A percentile compares a stretch with the other conserved stretches of the same genome.
Evolutionary conservation across 2,113 vertebrate species (phyloP).

Genomic region (Serilophus lunatus): DNA sequence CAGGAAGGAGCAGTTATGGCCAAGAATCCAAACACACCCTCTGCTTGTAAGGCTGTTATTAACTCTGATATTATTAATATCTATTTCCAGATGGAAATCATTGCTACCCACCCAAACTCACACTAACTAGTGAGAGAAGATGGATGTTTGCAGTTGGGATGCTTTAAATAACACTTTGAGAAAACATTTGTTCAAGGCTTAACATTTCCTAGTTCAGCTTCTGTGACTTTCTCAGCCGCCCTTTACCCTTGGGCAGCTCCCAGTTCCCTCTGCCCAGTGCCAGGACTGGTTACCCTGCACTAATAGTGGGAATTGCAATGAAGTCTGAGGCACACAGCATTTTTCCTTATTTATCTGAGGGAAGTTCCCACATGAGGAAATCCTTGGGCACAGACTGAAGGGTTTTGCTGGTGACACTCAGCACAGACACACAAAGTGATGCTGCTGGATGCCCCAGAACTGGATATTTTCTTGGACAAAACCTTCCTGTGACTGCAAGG

Average conservation of each 20-base stretch:
- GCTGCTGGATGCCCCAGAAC: not conserved
- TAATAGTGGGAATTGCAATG: rapidly evolving
- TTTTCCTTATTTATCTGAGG: not conserved
- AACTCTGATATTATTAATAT: too few species aligned
- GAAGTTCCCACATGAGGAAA: not conserved
- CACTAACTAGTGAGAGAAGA: not conserved
- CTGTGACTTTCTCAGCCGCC: not conserved
- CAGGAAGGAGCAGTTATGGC: not conserved
- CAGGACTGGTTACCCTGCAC: not conserved
- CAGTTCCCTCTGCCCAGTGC: not conserved
- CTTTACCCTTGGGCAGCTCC: not conserved
- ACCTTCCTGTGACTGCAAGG: not conserved
- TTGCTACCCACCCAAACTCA: not conserved
- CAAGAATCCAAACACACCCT: not conserved
- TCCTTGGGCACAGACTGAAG: not conserved
- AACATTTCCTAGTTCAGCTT: not conserved
- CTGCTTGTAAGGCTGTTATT: not conserved
- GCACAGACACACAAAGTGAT: rapidly evolving
- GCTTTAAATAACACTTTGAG: not conserved
- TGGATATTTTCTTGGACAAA: not conserved
- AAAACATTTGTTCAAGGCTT: not conserved
- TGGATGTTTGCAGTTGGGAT: not conserved
- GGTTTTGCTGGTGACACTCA: not conserved
- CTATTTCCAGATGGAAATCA: not conserved
- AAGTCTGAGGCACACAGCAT: not conserved